These are phyloP conservation scores for Rhyacophila evoluta DNA, from an alignment of 2,888 invertebrate genomes.

Conservation along the genomic window DNA sequence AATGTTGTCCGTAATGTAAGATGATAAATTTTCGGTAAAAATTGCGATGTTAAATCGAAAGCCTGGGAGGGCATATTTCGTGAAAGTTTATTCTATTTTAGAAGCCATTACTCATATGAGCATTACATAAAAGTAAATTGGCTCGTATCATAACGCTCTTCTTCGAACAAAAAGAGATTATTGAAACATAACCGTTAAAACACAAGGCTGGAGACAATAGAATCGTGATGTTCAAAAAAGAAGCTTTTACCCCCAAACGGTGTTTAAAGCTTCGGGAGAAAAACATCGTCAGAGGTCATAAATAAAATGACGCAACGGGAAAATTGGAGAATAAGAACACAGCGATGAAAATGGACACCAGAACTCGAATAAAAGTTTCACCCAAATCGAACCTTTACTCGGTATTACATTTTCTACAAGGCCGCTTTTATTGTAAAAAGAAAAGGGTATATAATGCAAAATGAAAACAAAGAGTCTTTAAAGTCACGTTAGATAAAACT, in stretches of 20 bases:
- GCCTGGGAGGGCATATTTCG: not conserved
- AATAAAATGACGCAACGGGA: constrained; percentile 17
- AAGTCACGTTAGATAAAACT: not conserved
- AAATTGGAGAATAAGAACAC: not conserved
- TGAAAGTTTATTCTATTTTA: not conserved
- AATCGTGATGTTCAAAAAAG: not conserved
- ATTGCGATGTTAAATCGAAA: not conserved
- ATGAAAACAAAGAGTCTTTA: constrained; percentile 12
- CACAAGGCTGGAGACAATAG: not conserved
- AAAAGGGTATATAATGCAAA: not conserved
- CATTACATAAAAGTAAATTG: constrained; percentile 1
- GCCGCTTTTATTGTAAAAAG: constrained; percentile 10
- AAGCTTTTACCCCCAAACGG: not conserved
- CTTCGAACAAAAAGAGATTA: not conserved
- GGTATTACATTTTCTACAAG: constrained; percentile 14
- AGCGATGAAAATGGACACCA: constrained; percentile 18
- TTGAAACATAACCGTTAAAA: constrained; percentile 10
- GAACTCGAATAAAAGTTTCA: constrained; percentile 6
- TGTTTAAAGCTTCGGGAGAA: not conserved
- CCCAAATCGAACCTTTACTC: constrained; percentile 22
- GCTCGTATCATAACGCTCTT: not conserved
- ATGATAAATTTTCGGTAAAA: not conserved
- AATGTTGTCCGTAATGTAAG: not conserved
- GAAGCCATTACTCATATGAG: not conserved
- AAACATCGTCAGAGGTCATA: not conserved